Conservation (phyloP, 1,140 invertebrate genomes). For the Drosophila subobscura region DNA sequence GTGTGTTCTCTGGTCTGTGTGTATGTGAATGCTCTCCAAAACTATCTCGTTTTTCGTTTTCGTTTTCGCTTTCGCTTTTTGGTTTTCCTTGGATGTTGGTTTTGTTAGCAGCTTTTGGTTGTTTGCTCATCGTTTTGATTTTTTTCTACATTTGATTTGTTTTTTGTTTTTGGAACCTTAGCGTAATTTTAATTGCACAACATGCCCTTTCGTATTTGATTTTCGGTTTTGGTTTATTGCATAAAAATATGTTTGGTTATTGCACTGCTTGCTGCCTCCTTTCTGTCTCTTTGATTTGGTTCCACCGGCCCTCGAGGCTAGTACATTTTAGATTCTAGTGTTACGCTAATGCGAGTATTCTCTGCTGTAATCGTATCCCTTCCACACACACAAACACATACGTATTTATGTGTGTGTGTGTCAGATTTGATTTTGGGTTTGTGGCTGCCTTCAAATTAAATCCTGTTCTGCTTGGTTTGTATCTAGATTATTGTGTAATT, state of each 20-base stretch:
- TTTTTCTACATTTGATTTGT: slow-evolving; percentile 76
- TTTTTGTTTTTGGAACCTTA: slow-evolving; percentile 64
- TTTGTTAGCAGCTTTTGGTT: slow-evolving; percentile 80
- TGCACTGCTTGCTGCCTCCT: slow-evolving; percentile 2
- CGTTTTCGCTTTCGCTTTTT: slow-evolving; percentile 36
- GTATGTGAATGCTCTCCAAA: slow-evolving; percentile 57
- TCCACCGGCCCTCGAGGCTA: slow-evolving; percentile 45
- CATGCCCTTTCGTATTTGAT: slow-evolving; percentile 34
- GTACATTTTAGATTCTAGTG: slow-evolving; percentile 22
- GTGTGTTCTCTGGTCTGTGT: slow-evolving; percentile 25
- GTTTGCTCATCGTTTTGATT: slow-evolving; percentile 81
- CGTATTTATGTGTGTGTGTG: not conserved
- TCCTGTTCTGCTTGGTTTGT: not conserved
- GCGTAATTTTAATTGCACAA: slow-evolving; percentile 76
- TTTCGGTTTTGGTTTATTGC: slow-evolving; percentile 61
- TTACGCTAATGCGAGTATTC: too few species aligned
- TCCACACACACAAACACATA: slow-evolving; percentile 2
- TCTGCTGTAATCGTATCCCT: not conserved
- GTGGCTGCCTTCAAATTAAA: slow-evolving; percentile 23
- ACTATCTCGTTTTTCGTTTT: slow-evolving; percentile 33
- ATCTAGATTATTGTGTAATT: slow-evolving; percentile 6
- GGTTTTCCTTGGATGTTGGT: slow-evolving; percentile 55
- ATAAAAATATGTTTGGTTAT: slow-evolving; percentile 59
- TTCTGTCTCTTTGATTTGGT: slow-evolving; percentile 40
- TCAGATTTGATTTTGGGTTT: not conserved